Conservation (phyloP, 1,140 invertebrate genomes). For the Campoletis sonorensis region DNA sequence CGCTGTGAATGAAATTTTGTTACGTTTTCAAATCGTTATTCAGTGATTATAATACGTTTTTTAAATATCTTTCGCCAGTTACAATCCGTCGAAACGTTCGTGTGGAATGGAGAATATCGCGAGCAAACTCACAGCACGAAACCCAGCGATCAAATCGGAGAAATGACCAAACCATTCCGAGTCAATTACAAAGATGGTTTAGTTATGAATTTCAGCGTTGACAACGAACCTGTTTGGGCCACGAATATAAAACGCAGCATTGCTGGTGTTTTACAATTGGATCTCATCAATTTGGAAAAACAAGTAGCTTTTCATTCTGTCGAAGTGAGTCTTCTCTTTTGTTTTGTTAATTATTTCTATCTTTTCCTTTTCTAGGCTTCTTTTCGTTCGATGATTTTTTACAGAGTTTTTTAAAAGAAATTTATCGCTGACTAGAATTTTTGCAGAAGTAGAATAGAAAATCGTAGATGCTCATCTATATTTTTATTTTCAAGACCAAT, state of each 20-base stretch:
- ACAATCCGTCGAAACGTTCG: slow-evolving; percentile 54
- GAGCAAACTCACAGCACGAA: slow-evolving; percentile 50
- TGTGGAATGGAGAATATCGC: slow-evolving; percentile 67
- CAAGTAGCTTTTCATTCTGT: slow-evolving; percentile 68
- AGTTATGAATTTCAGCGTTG: slow-evolving; percentile 70
- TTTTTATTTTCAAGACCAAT: slow-evolving; percentile 61
- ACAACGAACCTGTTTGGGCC: slow-evolving; percentile 79
- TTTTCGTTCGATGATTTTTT: too few species aligned
- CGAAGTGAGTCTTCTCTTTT: slow-evolving; percentile 62
- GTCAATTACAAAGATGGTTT: slow-evolving; percentile 69
- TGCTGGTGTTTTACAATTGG: slow-evolving; percentile 80
- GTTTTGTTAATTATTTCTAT: neutral
- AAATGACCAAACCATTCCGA: slow-evolving; percentile 70
- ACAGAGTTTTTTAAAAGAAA: too few species aligned
- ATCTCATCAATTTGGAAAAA: slow-evolving; percentile 65
- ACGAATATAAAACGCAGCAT: slow-evolving; percentile 83
- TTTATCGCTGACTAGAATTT: too few species aligned
- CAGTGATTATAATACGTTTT: neutral
- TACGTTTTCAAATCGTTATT: neutral
- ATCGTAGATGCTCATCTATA: neutral
- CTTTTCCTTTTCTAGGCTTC: neutral
- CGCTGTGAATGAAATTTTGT: neutral
- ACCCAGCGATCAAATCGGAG: slow-evolving; percentile 59
- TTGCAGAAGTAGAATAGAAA: too few species aligned
- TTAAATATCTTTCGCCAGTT: neutral